These are phyloP conservation scores for Notothenia rossii DNA, from an alignment of 2,113 vertebrate genomes.

Conservation along the genomic window DNA sequence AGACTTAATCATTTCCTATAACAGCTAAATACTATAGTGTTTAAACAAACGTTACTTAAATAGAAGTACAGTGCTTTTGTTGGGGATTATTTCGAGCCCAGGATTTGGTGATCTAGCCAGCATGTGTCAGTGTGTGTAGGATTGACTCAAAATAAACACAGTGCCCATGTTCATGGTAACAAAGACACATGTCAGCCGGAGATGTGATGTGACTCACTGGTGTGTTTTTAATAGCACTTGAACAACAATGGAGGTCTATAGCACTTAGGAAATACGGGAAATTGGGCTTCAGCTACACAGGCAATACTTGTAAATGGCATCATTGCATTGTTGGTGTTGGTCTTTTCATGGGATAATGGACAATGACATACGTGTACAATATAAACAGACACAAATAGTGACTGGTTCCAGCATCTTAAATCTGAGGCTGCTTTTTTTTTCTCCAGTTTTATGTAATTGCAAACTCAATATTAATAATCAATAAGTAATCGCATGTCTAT, in stretches of 20 bases:
- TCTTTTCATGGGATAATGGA: constrained; percentile 7
- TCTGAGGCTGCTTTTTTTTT: not conserved
- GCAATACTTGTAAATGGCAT: not conserved
- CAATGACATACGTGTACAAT: not conserved
- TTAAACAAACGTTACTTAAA: not conserved
- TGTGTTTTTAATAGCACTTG: not conserved
- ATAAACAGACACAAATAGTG: not conserved
- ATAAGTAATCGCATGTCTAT: too few relatives aligned
- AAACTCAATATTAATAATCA: not conserved
- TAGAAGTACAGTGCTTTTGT: not conserved
- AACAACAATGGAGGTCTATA: not conserved
- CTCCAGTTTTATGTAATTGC: not conserved
- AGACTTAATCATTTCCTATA: not conserved
- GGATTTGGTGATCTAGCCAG: not conserved
- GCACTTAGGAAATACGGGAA: not conserved
- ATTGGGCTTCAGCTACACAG: constrained; percentile 1
- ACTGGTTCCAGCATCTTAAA: constrained; percentile 8
- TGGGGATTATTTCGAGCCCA: not conserved
- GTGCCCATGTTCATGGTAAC: not conserved
- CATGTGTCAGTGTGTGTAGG: not conserved
- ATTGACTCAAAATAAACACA: constrained; percentile 16
- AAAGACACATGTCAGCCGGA: not conserved
- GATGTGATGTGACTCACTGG: not conserved
- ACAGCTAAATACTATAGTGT: not conserved
- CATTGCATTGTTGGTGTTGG: not conserved